phyloP scores from a whole-genome alignment of 2,113 vertebrate genomes.

The Urocitellus parryii region DNA sequence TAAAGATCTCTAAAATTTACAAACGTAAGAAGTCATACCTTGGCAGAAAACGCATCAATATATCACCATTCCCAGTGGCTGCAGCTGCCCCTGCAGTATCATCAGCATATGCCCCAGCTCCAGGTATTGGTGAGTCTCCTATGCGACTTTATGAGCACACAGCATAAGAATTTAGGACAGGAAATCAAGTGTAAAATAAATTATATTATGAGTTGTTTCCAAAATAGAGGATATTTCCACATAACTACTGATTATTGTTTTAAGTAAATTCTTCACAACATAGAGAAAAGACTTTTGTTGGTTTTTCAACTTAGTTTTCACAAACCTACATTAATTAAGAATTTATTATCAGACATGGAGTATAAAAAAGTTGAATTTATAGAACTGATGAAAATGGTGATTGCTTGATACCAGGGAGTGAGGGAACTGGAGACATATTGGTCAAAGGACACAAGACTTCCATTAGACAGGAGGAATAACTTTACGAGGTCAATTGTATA shows the following conservation, averaged over 20 bases:
- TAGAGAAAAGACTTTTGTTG: not conserved
- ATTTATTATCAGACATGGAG: not conserved
- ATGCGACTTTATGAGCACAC: constrained; percentile 89
- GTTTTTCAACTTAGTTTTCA: constrained; percentile 12
- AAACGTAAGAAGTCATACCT: constrained; percentile 88
- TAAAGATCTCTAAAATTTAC: not conserved
- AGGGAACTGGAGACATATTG: not conserved
- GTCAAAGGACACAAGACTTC: not conserved
- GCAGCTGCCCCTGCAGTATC: constrained; percentile 92
- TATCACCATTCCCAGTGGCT: constrained; percentile 96
- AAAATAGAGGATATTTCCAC: not conserved
- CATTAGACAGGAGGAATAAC: not conserved
- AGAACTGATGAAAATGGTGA: not conserved
- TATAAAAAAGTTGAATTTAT: not conserved
- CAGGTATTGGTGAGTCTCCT: constrained; percentile 95
- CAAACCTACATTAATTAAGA: not conserved
- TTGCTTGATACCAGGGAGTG: not conserved
- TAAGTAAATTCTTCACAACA: not conserved
- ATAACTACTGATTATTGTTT: not conserved
- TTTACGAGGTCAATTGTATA: not conserved
- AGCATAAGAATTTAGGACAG: not conserved
- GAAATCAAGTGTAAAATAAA: not conserved
- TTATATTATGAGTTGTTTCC: not conserved
- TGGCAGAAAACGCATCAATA: constrained; percentile 97
- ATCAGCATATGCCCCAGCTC: constrained; percentile 96